Percentiles rank a stretch among this genome's conserved stretches.
These are phyloP conservation scores for Cassiopea andromeda DNA, from an alignment of 30 jellyfish, hydroid and myxozoan species.

Conservation along the genomic window DNA sequence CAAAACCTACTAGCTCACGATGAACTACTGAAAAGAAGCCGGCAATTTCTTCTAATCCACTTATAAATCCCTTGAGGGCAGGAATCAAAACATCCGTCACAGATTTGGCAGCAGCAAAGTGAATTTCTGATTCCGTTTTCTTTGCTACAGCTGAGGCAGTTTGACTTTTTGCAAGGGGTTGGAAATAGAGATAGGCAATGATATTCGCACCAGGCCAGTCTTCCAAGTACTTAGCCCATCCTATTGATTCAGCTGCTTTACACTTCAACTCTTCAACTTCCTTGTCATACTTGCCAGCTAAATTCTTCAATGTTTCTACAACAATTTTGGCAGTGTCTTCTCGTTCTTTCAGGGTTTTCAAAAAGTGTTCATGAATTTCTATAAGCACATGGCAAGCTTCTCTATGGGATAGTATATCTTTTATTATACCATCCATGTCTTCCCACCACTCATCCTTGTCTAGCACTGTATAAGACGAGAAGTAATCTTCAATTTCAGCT, in stretches of 20 bases:
- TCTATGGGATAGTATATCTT: neutral
- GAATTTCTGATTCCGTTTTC: neutral
- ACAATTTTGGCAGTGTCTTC: constrained; percentile 6
- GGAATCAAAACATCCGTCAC: constrained; percentile 25
- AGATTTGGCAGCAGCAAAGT: neutral
- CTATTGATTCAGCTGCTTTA: neutral
- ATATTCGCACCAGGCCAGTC: neutral
- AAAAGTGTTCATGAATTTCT: constrained; percentile 6
- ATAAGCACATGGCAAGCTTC: neutral
- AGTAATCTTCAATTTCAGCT: constrained; percentile 21
- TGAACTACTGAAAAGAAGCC: constrained; percentile 18
- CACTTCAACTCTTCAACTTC: neutral
- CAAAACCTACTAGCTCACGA: neutral
- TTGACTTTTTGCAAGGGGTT: neutral
- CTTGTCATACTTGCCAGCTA: neutral
- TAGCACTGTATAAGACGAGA: constrained; percentile 15
- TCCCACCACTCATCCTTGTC: constrained; percentile 61
- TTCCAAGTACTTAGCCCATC: constrained; percentile 16
- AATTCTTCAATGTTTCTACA: neutral
- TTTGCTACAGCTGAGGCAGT: constrained; percentile 12
- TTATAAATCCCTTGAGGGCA: constrained; percentile 13
- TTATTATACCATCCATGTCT: constrained; percentile 30
- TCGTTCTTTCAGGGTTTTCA: neutral
- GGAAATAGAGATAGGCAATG: constrained; percentile 18
- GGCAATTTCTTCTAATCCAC: constrained; percentile 12